These are phyloP conservation scores for Mola mola DNA, from an alignment of 2,113 vertebrate genomes.

Conservation along the genomic window DNA sequence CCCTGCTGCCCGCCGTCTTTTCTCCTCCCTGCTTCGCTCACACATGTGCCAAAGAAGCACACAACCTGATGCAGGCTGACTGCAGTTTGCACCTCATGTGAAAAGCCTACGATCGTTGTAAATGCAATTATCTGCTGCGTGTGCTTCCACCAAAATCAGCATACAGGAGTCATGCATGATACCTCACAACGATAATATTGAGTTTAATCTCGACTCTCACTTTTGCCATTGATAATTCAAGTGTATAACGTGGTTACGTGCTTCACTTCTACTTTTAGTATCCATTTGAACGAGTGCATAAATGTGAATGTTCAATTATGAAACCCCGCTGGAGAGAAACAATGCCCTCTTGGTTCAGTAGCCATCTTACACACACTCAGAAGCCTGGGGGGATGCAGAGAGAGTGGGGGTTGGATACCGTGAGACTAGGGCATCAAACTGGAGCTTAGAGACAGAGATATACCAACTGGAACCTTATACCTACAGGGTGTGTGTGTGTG, in stretches of 20 bases:
- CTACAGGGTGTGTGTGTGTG: slow-evolving; percentile 64
- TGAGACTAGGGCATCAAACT: slow-evolving; percentile 79
- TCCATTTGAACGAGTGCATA: slow-evolving; percentile 61
- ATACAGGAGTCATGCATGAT: background rate
- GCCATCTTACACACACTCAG: slow-evolving; percentile 68
- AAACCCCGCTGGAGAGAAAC: slow-evolving; percentile 78
- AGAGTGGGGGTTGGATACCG: slow-evolving; percentile 80
- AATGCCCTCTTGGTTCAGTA: slow-evolving; percentile 81
- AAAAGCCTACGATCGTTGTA: slow-evolving; percentile 35
- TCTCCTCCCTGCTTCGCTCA: slow-evolving; percentile 64
- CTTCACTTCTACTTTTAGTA: slow-evolving; percentile 56
- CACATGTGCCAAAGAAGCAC: slow-evolving; percentile 56
- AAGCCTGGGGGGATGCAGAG: slow-evolving; percentile 71
- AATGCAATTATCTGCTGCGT: slow-evolving; percentile 24
- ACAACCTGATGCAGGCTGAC: slow-evolving; percentile 67
- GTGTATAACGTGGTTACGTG: slow-evolving; percentile 27
- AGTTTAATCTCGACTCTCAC: slow-evolving; percentile 30
- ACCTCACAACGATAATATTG: slow-evolving; percentile 15
- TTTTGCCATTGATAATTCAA: slow-evolving; percentile 33
- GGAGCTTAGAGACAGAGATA: slow-evolving; percentile 78
- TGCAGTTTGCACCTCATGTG: slow-evolving; percentile 57
- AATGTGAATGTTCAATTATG: slow-evolving; percentile 74
- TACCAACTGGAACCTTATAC: slow-evolving; percentile 80
- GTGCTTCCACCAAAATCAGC: slow-evolving; percentile 17
- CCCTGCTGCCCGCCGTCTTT: slow-evolving; percentile 82